Base-by-base conservation (phyloP, 2,113 vertebrate species). In the Callospermophilus lateralis region DNA sequence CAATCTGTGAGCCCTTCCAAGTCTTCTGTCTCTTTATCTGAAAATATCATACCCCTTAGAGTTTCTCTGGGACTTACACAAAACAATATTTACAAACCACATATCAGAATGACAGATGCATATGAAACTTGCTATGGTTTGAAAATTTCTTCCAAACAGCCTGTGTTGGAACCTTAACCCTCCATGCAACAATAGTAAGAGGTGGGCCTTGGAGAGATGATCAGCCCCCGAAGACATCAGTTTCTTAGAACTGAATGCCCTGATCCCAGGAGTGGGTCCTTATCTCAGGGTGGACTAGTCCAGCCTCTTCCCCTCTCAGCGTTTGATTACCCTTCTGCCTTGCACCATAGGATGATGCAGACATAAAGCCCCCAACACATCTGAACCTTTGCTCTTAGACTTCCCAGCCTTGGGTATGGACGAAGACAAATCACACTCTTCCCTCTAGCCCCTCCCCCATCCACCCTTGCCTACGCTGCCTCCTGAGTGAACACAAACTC, bases 381-480 rank as follows among this genome's bases (percentile, higher is more conserved):
- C 85, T 30, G 26, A 24, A 12, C 4, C 17, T 28, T 39, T 37
- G 26, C 8, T 32, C 10, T 2, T 55, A 26, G 34, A 32, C 30
- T 32, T 19, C 12, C 30, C 1, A 48, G 19, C 11, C 20, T 24
- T 32, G 12, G 13, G 8, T 37, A 51, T 1, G 11, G 42, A 7
- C 32, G 4, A 12, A n/a, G 13, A 26, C 30, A 15, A 28, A 53
- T 9, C 45, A 28, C 10, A 1, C 3, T 78, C 81, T 53, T 37
- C 51, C 53, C 81, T 24, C 11, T 3, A 28, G 24, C 12, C 4
- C 2, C 10, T 65, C 80, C n/a, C 26, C 10, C 6, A 2, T 77
- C 39, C 13, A 7, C 0, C 2, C 1, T 0, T 7, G 10, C 39
- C 34, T 2, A 0, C 3, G 39, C 37, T 19, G 17, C 4, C 4